These are phyloP conservation scores for Metalampra italica DNA, from an alignment of 2,888 invertebrate species.

Conservation along the genomic window DNA sequence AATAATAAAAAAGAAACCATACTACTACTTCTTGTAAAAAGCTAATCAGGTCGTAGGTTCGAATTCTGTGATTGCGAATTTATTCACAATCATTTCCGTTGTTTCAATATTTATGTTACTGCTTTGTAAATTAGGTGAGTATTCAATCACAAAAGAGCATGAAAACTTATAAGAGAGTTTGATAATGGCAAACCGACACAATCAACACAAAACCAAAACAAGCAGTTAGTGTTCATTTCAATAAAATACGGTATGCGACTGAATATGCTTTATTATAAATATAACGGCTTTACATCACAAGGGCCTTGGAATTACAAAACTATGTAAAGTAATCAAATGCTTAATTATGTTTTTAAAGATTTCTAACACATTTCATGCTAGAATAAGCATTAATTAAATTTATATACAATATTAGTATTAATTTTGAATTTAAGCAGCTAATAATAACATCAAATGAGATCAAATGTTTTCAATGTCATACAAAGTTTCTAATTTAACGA, in stretches of 20 bases:
- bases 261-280: constrained; percentile 74
- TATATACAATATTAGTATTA: constrained; percentile 25
- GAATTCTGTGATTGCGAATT: too few species aligned
- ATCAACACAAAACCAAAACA: constrained; percentile 59
- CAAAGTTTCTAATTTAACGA: constrained; percentile 9
- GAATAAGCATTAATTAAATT: constrained; percentile 28
- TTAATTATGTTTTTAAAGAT: constrained; percentile 11
- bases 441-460: constrained; percentile 43
- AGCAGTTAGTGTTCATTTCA: constrained; percentile 36
- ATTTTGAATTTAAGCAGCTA: constrained; percentile 26
- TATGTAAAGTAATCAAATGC: constrained; percentile 35
- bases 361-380: constrained; percentile 29
- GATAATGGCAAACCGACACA: constrained; percentile 78
- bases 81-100: too few species aligned
- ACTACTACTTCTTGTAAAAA: too few species aligned
- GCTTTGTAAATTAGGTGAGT: too few species aligned
- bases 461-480: constrained; percentile 25
- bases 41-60: too few species aligned
- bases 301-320: constrained; percentile 61
- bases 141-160: constrained; percentile 20
- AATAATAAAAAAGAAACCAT: too few species aligned
- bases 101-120: too few species aligned
- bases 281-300: constrained; percentile 64
- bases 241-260: constrained; percentile 70
- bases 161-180: constrained; percentile 38